Conservation (phyloP, 1,140 invertebrate species). For the Arion vulgaris region DNA sequence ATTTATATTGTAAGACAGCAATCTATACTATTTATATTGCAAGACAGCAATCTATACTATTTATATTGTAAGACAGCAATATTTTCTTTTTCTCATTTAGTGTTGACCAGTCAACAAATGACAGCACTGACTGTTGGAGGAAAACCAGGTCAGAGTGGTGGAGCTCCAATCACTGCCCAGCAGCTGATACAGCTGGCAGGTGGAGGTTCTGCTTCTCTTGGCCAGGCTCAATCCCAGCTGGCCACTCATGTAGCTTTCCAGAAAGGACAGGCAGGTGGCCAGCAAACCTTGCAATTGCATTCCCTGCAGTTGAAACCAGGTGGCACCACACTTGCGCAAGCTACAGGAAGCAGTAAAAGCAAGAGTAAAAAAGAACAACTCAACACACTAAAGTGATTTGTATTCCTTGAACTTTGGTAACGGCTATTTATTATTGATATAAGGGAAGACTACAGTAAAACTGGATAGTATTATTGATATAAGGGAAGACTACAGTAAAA, state of each 20-base stretch:
- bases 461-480: no score
- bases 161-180: conserved; percentile 49
- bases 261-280: conserved; percentile 51
- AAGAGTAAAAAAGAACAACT: conserved; percentile 64
- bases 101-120: conserved; percentile 46
- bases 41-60: no score
- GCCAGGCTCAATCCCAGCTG: conserved; percentile 40
- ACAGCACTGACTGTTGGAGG: conserved; percentile 53
- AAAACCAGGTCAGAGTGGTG: conserved; percentile 40
- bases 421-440: no score
- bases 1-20: no score
- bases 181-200: conserved; percentile 58
- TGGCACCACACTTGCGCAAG: conserved; percentile 72
- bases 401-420: background rate
- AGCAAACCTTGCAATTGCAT: conserved; percentile 58
- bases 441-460: no score
- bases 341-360: conserved; percentile 44
- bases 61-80: no score
- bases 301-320: conserved; percentile 75
- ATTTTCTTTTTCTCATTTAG: background rate
- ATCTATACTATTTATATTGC: no score
- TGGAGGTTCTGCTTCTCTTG: conserved; percentile 40
- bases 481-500: no score
- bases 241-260: conserved; percentile 48
- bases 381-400: conserved; percentile 58